Percentiles rank a stretch among this genome's conserved stretches.
Evolutionary conservation across 2,888 invertebrate genomes (phyloP).

Genomic region (Ctena decussata): DNA sequence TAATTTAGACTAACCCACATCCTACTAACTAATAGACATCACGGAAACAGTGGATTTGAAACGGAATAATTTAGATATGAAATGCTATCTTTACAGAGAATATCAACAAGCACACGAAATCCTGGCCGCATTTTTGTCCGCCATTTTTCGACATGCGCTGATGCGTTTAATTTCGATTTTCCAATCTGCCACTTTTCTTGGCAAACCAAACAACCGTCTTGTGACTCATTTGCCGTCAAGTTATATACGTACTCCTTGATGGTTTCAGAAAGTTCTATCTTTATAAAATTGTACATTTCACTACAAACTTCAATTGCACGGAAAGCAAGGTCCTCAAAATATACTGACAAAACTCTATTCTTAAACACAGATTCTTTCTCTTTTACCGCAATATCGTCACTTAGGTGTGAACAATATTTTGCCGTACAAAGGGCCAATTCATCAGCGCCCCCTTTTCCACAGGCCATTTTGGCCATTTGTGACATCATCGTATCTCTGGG

Average conservation of each 20-base stretch:
- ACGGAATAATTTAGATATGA: not conserved
- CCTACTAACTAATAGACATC: no score
- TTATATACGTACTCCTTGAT: not conserved
- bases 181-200: not conserved
- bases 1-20: no score
- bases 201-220: not conserved
- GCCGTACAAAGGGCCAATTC: not conserved
- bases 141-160: not conserved
- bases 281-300: not conserved
- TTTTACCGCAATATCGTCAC: not conserved
- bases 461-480: not conserved
- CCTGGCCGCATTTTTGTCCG: not conserved
- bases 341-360: not conserved
- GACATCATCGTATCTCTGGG: not conserved
- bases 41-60: no score
- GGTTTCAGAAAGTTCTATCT: not conserved
- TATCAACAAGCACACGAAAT: not conserved
- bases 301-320: not conserved
- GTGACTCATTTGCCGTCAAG: not conserved
- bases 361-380: not conserved
- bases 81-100: not conserved
- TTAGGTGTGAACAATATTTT: not conserved
- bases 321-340: not conserved
- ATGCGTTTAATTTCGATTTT: not conserved
- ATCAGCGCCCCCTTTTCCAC: not conserved